phyloP scores from a whole-genome alignment of 2,888 invertebrate genomes.

The Cylloceria caligata region DNA sequence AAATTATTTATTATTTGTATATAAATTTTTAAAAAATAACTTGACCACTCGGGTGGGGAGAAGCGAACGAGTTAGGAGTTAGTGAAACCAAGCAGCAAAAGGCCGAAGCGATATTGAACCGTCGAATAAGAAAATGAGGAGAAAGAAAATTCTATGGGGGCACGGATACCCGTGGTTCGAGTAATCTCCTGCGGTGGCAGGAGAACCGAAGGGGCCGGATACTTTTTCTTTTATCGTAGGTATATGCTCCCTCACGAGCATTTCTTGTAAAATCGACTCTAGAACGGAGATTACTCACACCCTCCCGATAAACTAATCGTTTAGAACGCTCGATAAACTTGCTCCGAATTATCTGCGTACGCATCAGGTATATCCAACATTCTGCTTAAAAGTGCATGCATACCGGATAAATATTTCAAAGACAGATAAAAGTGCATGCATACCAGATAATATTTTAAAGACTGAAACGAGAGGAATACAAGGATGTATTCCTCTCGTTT shows the following conservation, averaged over 20 bases:
- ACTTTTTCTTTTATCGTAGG: constrained; percentile 14
- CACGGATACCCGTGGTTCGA: constrained; percentile 29
- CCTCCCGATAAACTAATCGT: constrained; percentile 63
- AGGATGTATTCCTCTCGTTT: no score
- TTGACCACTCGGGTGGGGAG: no score
- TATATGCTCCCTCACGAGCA: constrained; percentile 33
- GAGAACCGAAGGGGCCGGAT: constrained; percentile 49
- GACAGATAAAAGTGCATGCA: not conserved
- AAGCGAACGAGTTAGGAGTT: no score
- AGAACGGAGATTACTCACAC: constrained; percentile 51
- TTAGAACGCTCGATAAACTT: constrained; percentile 59
- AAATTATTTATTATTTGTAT: no score
- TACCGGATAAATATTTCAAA: constrained; percentile 11
- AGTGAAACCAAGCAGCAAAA: constrained; percentile 39
- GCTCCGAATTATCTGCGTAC: constrained; percentile 49
- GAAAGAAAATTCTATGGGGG: constrained; percentile 41
- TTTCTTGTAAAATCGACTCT: constrained; percentile 55
- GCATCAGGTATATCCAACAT: constrained; percentile 24
- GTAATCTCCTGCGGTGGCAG: constrained; percentile 63
- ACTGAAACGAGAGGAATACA: no score
- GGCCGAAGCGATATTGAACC: constrained; percentile 27
- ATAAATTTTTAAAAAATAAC: no score
- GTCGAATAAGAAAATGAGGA: constrained; percentile 35
- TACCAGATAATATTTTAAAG: no score
- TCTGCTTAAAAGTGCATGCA: not conserved